Evolutionary conservation across 2,113 vertebrate species (phyloP), one percentile per base, ranked within the genome.

Genomic region (Ctenomys sociabilis): DNA sequence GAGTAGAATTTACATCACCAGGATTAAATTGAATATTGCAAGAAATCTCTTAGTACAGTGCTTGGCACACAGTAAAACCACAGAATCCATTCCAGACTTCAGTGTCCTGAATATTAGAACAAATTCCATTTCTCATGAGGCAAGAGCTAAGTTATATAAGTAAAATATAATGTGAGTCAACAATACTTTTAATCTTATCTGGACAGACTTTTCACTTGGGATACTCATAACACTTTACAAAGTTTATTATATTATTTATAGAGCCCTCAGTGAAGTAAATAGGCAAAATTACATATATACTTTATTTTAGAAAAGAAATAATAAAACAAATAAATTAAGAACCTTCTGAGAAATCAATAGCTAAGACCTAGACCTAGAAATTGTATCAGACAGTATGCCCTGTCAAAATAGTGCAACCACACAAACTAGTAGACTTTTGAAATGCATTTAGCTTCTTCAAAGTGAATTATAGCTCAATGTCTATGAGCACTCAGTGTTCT

Each of bases 261-360:
- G 35, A 94, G 63, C 1, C 0, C 5, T 37, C 28, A 93, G 7
- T 45, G 2, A 81, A 92, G n/a, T 19, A 78, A 16, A 72, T 19
- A 83, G 5, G 68, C 40, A 13, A 97, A 89, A 87, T 59, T 66
- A 40, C 24, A 37, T 3, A 52, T 80, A 43, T 14, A 70, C 54
- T 94, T 17, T 40, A 12, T 93, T 91, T 91, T 78, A 91, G 16
- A 66, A 86, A 59, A 66, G 9, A 89, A 96, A 89, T 82, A 72
- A 75, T 78, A 92, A 83, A 91, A 17, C 26, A 90, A 7, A 93
- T 14, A 86, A 87, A 78, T 43, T 77, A 82, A 78, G 30, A 78
- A 1, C 2, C 16, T 81, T 96, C 54, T 73, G 26, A 66, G n/a
- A 93, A 92, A 93, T 52, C 8, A 95, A 63, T 84, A 45, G 43